These are phyloP conservation scores for Oryctes rhinoceros DNA, from an alignment of 1,140 invertebrate species.

Conservation along the genomic window DNA sequence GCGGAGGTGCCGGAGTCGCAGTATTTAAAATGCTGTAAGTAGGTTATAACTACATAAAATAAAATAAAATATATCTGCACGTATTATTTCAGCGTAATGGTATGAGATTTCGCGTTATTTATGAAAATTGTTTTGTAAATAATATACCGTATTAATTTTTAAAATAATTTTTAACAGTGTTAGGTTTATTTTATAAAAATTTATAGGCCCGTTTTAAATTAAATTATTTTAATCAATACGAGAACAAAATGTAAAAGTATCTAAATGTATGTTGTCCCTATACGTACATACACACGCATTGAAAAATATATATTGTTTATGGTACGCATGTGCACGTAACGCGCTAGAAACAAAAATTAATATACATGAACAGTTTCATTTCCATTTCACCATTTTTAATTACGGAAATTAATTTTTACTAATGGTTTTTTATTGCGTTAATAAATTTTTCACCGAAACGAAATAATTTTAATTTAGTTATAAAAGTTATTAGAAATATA, in stretches of 20 bases:
- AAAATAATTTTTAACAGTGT: conserved; percentile 22
- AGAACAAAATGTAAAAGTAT: conserved; percentile 20
- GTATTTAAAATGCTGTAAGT: no score
- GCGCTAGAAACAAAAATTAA: conserved; percentile 27
- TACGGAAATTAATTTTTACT: conserved; percentile 41
- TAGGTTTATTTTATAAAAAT: conserved; percentile 36
- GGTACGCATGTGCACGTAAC: conserved; percentile 24
- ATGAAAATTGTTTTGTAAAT: conserved; percentile 32
- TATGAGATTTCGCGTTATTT: background rate
- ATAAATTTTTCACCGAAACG: conserved; percentile 33
- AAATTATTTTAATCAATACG: conserved; percentile 34
- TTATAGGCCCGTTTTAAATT: conserved; percentile 27
- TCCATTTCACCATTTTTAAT: conserved; percentile 36
- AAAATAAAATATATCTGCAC: background rate
- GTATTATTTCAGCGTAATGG: conserved; percentile 6
- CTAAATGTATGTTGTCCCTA: background rate
- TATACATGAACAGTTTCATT: conserved; percentile 37
- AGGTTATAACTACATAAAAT: background rate
- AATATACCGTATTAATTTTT: conserved; percentile 31
- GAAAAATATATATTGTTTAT: conserved; percentile 26
- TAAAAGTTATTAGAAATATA: conserved; percentile 43
- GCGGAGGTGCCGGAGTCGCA: background rate
- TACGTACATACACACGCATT: background rate
- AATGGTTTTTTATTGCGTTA: conserved; percentile 41
- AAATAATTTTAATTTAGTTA: conserved; percentile 41